Conservation (phyloP, 1,140 invertebrate species). For the Pissodes strobi region DNA sequence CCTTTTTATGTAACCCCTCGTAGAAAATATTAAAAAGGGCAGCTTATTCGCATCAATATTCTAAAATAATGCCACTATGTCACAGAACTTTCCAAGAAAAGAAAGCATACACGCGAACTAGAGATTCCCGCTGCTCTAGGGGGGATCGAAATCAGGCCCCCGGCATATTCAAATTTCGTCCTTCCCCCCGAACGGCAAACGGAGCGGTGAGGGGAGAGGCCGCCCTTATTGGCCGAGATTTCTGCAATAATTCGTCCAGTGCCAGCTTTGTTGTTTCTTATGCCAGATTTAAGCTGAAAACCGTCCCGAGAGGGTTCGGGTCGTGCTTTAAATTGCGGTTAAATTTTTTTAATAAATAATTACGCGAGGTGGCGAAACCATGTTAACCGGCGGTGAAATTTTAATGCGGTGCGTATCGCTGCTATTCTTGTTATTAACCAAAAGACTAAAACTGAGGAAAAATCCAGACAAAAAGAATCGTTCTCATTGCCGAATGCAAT, state of each 20-base stretch:
- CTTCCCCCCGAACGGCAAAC: not conserved
- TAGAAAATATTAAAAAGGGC: not conserved
- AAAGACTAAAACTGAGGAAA: slow-evolving; percentile 3
- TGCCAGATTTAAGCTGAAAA: slow-evolving; percentile 16
- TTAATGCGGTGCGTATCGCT: slow-evolving; percentile 17
- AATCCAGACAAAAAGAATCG: too few species aligned
- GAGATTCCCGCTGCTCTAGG: not conserved
- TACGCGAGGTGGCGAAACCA: not conserved
- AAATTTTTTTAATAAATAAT: not conserved
- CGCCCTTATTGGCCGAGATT: slow-evolving; percentile 40
- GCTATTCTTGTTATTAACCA: slow-evolving; percentile 13
- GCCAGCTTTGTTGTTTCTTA: slow-evolving; percentile 23
- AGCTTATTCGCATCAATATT: too few species aligned
- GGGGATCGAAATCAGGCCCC: too few species aligned
- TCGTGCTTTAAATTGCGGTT: not conserved
- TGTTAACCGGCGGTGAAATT: slow-evolving; percentile 26
- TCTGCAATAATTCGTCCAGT: slow-evolving; percentile 28
- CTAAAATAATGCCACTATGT: too few species aligned
- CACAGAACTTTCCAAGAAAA: slow-evolving; percentile 3
- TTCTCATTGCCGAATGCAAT: too few species aligned
- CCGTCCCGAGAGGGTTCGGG: too few species aligned
- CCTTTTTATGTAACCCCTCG: too few species aligned
- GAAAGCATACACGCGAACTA: slow-evolving; percentile 5
- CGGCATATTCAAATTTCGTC: slow-evolving; percentile 29
- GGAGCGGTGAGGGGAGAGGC: slow-evolving; percentile 9